Conservation (phyloP, 92 coral and sea anemone genomes). For the Palythoa heliodiscus region DNA sequence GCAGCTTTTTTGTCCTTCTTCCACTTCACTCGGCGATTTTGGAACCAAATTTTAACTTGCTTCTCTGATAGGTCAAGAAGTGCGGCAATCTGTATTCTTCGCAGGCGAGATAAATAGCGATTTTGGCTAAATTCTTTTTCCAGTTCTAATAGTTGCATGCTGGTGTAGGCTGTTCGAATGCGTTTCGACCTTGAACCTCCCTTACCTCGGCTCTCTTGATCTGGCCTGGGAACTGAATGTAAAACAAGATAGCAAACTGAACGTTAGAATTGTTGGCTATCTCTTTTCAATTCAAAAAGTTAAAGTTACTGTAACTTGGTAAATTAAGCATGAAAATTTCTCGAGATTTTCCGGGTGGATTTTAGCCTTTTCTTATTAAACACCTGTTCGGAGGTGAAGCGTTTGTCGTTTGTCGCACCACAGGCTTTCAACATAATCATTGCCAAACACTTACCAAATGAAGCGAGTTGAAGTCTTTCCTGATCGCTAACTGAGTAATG, state of each 20-base stretch:
- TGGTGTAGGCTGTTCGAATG: conserved; percentile 96
- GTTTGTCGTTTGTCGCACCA: conserved; percentile 26
- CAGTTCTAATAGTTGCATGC: conserved; percentile 91
- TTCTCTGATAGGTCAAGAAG: conserved; percentile 92
- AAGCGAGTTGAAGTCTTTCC: conserved; percentile 80
- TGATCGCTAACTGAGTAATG: conserved; percentile 79
- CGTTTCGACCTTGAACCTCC: conserved; percentile 92
- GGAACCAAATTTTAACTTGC: conserved; percentile 99
- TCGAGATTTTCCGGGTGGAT: conserved; percentile 47
- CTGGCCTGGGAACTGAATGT: conserved; percentile 69
- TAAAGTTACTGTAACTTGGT: conserved; percentile 9
- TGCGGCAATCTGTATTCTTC: conserved; percentile 98
- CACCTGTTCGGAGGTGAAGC: conserved; percentile 32
- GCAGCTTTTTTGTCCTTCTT: conserved; percentile 97
- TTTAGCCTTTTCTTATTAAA: not conserved
- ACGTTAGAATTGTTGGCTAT: conserved; percentile 17
- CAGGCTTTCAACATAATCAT: conserved; percentile 9
- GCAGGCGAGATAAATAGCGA: conserved; percentile 88
- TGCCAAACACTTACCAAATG: conserved; percentile 79
- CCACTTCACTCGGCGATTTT: conserved; percentile 98
- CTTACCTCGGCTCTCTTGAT: conserved; percentile 70
- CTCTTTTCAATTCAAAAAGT: conserved; percentile 13
- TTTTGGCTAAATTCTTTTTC: conserved; percentile 99
- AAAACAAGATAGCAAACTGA: conserved; percentile 32
- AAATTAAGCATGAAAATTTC: conserved; percentile 46